Conservation (phyloP, 2,888 invertebrate species). For the Hedychridium roseum region DNA sequence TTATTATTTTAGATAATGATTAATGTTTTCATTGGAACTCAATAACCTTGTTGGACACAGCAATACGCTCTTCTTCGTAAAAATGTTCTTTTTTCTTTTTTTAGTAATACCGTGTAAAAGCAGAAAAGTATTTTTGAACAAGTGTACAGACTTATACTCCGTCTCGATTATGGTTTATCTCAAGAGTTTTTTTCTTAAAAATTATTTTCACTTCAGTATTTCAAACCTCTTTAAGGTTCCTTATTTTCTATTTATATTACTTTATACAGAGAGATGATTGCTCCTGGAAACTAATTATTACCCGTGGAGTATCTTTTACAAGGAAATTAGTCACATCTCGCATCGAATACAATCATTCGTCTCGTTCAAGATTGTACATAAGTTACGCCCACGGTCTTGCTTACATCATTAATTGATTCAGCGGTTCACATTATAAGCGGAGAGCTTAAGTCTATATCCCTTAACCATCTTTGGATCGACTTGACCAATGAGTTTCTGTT, state of each 20-base stretch:
- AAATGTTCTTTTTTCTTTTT: no score
- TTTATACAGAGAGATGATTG: neutral
- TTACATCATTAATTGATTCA: conserved; percentile 10
- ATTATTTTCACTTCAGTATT: no score
- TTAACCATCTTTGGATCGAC: neutral
- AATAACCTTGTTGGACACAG: no score
- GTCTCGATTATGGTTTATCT: neutral
- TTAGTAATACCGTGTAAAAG: no score
- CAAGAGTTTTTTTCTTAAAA: neutral
- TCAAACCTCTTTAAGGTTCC: neutral
- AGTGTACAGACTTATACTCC: neutral
- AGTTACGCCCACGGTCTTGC: conserved; percentile 19
- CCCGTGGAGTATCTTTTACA: conserved; percentile 18
- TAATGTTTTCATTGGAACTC: no score
- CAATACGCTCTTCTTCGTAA: no score
- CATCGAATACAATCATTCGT: conserved; percentile 27
- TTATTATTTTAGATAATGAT: no score
- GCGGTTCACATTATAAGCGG: neutral
- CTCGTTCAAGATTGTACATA: conserved; percentile 19
- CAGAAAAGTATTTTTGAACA: no score
- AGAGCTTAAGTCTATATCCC: neutral
- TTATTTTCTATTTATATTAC: neutral
- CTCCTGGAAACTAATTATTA: neutral
- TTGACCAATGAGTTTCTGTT: neutral
- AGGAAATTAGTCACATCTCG: conserved; percentile 39